Base-by-base conservation (phyloP, 2,888 invertebrate species). In the Allygus modestus region DNA sequence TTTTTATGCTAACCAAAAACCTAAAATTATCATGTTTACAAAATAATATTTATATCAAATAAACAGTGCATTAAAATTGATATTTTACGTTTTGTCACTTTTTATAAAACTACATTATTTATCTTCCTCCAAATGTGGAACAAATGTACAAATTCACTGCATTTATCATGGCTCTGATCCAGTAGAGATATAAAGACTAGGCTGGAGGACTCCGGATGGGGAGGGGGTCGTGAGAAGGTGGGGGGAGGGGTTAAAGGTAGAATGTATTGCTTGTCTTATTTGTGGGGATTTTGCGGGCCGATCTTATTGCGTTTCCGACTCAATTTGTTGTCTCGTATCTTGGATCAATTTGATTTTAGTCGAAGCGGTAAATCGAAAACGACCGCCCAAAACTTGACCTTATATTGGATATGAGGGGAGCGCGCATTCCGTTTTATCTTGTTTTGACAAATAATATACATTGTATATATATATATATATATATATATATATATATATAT, bases 261-360 rank as follows among this genome's bases (percentile, higher is more conserved):
- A 65, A 65, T 65, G 65, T 65, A 65, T 65, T 65, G 65, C 65
- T 65, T 65, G 65, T 65, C 65, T 65, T 65, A 65, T 65, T 65
- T 65, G 65, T 65, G 65, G 65, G 65, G 65, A 65, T 65, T 65
- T 65, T 65, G 65, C 65, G 31, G 65, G 28, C 65, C 65, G 65
- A 65, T 65, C 65, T 65, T 65, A 65, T 65, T 65, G 65, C 65
- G 65, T 65, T 58, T 65, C 65, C 65, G 65, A 65, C 65, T 65
- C 65, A 65, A 65, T 65, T 65, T 65, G 65, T 65, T 65, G 65
- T 65, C 65, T 31, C 65, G 65, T 65, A 65, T 65, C 65, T 65
- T 15, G 65, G 65, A 65, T 65, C 65, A 65, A 65, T 65, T 65
- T 65, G 65, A 65, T 65, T 65, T 65, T 65, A 65, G 65, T 65